These are phyloP conservation scores for Zoanthus sociatus DNA, from an alignment of 92 coral and sea anemone genomes.

Conservation along the genomic window DNA sequence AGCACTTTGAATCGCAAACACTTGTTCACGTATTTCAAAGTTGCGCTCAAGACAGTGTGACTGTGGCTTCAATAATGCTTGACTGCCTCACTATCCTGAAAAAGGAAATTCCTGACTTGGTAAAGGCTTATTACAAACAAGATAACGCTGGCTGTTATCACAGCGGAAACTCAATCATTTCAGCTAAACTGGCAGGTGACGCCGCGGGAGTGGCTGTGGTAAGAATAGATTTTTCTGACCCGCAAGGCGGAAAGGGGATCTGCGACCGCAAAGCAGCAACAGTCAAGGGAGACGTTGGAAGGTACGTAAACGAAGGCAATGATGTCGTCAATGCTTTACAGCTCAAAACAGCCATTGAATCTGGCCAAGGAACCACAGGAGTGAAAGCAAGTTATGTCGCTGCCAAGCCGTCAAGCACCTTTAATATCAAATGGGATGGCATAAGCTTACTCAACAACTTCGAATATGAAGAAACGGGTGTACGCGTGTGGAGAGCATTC, in stretches of 20 bases:
- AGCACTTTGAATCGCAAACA: conserved; percentile 49
- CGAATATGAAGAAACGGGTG: conserved; percentile 8
- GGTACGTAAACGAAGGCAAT: not conserved
- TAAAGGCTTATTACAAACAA: conserved; percentile 50
- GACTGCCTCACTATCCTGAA: conserved; percentile 41
- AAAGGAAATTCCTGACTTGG: conserved; percentile 53
- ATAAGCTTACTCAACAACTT: not conserved
- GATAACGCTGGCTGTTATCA: conserved; percentile 70
- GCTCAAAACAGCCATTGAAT: conserved; percentile 56
- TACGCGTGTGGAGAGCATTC: not conserved
- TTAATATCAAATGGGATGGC: conserved; percentile 39
- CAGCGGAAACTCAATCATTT: conserved; percentile 46
- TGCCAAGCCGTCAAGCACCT: too few relatives aligned
- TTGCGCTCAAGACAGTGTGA: conserved; percentile 56
- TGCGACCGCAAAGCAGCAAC: conserved; percentile 54
- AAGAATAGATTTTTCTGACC: conserved; percentile 36
- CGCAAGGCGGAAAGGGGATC: conserved; percentile 39
- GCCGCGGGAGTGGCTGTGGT: conserved; percentile 46
- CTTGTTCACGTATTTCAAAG: conserved; percentile 66
- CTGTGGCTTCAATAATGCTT: conserved; percentile 51
- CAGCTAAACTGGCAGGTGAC: conserved; percentile 56
- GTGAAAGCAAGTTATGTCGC: conserved; percentile 22
- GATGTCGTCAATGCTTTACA: conserved; percentile 36
- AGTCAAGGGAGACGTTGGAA: not conserved
- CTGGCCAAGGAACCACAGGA: not conserved